Evolutionary conservation across 2,888 invertebrate genomes (phyloP).

Genomic region (Leptodirus hochenwartii): DNA sequence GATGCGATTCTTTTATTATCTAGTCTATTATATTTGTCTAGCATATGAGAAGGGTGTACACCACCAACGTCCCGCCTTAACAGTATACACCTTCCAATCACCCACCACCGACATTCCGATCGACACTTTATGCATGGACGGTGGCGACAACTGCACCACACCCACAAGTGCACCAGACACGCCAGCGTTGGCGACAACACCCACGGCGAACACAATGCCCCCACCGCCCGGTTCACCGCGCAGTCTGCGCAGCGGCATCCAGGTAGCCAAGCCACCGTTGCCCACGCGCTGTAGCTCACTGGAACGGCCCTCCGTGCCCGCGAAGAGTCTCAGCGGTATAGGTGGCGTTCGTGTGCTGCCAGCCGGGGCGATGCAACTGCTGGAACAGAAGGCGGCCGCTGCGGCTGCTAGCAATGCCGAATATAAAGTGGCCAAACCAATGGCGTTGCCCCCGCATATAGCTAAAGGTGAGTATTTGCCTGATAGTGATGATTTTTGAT

Average conservation of each 20-base stretch:
- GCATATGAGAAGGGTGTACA: conserved; percentile 74
- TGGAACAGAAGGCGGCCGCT: conserved; percentile 10
- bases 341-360: conserved; percentile 26
- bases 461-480: conserved; percentile 41
- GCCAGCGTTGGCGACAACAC: conserved; percentile 23
- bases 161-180: conserved; percentile 34
- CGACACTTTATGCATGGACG: no score
- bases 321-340: conserved; percentile 28
- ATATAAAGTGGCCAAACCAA: conserved; percentile 37
- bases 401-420: conserved; percentile 29
- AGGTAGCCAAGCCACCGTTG: conserved; percentile 52
- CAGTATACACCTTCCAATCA: conserved; percentile 75
- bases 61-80: conserved; percentile 71
- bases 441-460: conserved; percentile 56
- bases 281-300: conserved; percentile 75
- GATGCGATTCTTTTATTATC: conserved; percentile 6
- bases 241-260: conserved; percentile 17
- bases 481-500: conserved; percentile 3
- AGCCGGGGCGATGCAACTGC: no score
- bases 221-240: conserved; percentile 23
- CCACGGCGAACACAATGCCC: conserved; percentile 18
- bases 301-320: conserved; percentile 48
- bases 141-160: no score
- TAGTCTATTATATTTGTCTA: conserved; percentile 20
- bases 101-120: conserved; percentile 42